Percentiles rank a stretch among this genome's conserved stretches.
Evolutionary conservation across 2,888 invertebrate genomes (phyloP).

Genomic region (Leucophenga montana): DNA sequence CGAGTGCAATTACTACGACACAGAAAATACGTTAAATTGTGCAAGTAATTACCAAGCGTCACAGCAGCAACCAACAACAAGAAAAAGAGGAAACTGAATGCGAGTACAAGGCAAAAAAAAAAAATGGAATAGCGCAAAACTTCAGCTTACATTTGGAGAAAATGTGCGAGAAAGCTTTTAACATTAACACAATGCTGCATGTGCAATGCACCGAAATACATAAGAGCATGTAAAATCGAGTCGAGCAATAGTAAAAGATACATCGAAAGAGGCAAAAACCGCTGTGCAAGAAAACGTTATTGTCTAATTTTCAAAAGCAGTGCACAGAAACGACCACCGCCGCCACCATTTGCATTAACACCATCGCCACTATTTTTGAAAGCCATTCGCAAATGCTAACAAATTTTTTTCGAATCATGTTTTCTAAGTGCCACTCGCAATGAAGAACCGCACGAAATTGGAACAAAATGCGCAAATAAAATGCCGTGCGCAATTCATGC

Average conservation of each 20-base stretch:
- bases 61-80: neutral
- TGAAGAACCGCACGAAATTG: neutral
- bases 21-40: conserved; percentile 28
- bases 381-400: neutral
- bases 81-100: neutral
- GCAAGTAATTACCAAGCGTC: conserved; percentile 25
- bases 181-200: no score
- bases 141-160: neutral
- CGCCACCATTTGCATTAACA: neutral
- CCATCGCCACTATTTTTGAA: no score
- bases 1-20: conserved; percentile 18
- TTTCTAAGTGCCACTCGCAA: conserved; percentile 8
- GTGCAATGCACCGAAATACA: neutral
- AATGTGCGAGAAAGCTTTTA: neutral
- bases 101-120: neutral
- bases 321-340: no score
- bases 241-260: neutral
- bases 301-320: conserved; percentile 9
- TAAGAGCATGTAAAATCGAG: neutral
- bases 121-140: neutral
- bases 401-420: conserved; percentile 13
- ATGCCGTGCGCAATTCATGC: neutral
- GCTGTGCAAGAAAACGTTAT: conserved; percentile 4
- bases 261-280: neutral
- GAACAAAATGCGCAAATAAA: neutral